Evolutionary conservation across 2,113 vertebrate species (phyloP).

Genomic region (Poicephalus gulielmi): DNA sequence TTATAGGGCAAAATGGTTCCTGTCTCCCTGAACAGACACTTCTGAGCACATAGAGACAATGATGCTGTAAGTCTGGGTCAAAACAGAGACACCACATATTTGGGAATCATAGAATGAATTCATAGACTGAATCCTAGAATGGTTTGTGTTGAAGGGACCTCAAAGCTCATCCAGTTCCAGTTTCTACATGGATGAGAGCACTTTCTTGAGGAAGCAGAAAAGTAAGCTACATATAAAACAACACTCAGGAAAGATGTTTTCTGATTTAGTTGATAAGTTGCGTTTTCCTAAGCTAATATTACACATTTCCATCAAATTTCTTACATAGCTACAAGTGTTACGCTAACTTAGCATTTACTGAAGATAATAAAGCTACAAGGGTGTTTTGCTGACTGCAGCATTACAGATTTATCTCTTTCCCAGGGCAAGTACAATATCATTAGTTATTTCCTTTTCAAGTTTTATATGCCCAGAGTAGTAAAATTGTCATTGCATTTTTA

Average conservation of each 20-base stretch:
- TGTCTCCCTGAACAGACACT: background rate
- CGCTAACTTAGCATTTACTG: conserved; percentile 23
- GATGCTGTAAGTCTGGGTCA: background rate
- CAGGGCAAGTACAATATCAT: background rate
- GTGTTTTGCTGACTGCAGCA: conserved; percentile 7
- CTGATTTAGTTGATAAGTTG: background rate
- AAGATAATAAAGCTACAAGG: conserved; percentile 22
- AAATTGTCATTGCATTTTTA: conserved; percentile 22
- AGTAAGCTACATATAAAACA: background rate
- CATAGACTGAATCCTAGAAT: background rate
- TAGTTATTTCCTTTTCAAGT: conserved; percentile 26
- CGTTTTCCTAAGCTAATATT: background rate
- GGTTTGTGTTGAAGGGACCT: background rate
- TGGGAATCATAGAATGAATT: background rate
- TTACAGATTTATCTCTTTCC: conserved; percentile 25
- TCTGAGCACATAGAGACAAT: background rate
- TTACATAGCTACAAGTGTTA: background rate
- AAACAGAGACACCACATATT: background rate
- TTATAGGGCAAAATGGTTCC: background rate
- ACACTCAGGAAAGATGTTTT: background rate
- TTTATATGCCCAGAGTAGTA: background rate
- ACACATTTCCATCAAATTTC: background rate
- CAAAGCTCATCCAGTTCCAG: background rate
- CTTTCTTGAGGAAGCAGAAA: background rate
- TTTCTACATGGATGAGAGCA: background rate